Evolutionary conservation across 2,888 invertebrate genomes (phyloP).

Genomic region (Dilophus febrilis): DNA sequence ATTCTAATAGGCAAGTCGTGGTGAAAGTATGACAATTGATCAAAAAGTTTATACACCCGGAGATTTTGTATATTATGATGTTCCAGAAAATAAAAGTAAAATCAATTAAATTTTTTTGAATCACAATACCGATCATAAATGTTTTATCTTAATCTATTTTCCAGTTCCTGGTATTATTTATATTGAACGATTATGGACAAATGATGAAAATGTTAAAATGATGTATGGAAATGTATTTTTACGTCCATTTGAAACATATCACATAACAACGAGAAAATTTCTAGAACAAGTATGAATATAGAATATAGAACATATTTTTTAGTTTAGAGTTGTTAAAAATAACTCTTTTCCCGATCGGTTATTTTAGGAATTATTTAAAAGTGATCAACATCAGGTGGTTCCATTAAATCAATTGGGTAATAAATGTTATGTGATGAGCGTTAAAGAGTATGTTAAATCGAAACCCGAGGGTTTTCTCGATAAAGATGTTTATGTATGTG

Average conservation of each 20-base stretch:
- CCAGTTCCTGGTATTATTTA: slow-evolving; percentile 64
- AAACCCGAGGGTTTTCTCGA: slow-evolving; percentile 75
- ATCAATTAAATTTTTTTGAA: background rate
- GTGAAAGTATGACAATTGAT: slow-evolving; percentile 52
- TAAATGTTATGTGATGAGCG: slow-evolving; percentile 82
- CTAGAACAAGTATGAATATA: slow-evolving; percentile 76
- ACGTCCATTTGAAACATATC: slow-evolving; percentile 90
- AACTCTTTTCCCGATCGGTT: slow-evolving; percentile 32
- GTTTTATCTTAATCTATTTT: background rate
- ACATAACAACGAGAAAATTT: slow-evolving; percentile 87
- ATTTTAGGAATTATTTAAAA: slow-evolving; percentile 95
- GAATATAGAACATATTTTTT: slow-evolving; percentile 6
- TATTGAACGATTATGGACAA: slow-evolving; percentile 80
- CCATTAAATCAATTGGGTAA: slow-evolving; percentile 74
- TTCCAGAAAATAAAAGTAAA: slow-evolving; percentile 31
- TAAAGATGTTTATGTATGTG: slow-evolving; percentile 93
- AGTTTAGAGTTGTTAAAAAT: too few species aligned
- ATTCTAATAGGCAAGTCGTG: slow-evolving; percentile 21
- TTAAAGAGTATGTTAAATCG: slow-evolving; percentile 84
- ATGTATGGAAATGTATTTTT: slow-evolving; percentile 82
- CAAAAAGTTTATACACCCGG: slow-evolving; percentile 64
- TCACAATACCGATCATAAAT: background rate
- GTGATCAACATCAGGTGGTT: slow-evolving; percentile 69
- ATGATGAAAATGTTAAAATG: slow-evolving; percentile 65
- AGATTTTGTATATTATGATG: slow-evolving; percentile 80